phyloP scores from a whole-genome alignment of 2,113 vertebrate genomes.

The Lutjanus erythropterus region DNA sequence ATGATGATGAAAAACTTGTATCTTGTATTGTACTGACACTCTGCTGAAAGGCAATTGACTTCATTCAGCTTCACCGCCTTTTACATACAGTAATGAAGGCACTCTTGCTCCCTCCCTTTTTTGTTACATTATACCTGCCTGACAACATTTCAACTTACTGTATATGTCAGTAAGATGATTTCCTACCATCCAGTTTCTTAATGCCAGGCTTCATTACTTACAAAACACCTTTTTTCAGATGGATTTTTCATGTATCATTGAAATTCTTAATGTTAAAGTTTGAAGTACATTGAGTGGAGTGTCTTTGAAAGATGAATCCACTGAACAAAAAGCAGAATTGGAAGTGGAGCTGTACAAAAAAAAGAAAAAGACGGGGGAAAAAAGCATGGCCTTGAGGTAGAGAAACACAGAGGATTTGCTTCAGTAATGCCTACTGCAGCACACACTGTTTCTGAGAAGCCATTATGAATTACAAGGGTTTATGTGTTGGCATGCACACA shows the following conservation, averaged over 20 bases:
- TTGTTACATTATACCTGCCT: not conserved
- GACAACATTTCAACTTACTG: not conserved
- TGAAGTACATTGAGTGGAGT: constrained; percentile 28
- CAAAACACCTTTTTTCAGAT: not conserved
- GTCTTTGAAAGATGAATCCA: constrained; percentile 14
- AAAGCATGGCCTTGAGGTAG: constrained; percentile 49
- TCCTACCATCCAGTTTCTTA: not conserved
- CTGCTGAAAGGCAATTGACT: not conserved
- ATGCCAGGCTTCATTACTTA: not conserved
- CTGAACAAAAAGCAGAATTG: constrained; percentile 2
- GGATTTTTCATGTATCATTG: not conserved
- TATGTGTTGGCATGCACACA: constrained; percentile 26
- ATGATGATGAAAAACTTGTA: too few relatives aligned
- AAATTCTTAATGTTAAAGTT: constrained; percentile 8
- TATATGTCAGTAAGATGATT: not conserved
- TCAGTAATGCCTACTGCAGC: constrained; percentile 38
- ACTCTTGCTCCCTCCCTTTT: not conserved
- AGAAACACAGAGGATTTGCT: constrained; percentile 34
- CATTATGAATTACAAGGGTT: constrained; percentile 55
- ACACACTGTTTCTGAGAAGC: constrained; percentile 46
- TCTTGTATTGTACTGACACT: not conserved
- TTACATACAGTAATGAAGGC: constrained; percentile 9
- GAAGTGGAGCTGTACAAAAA: constrained; percentile 1
- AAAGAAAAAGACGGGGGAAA: not conserved
- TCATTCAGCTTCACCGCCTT: constrained; percentile 7